Evolutionary conservation across 2,888 invertebrate species (phyloP).

Genomic region (Pyrochroa serraticornis): DNA sequence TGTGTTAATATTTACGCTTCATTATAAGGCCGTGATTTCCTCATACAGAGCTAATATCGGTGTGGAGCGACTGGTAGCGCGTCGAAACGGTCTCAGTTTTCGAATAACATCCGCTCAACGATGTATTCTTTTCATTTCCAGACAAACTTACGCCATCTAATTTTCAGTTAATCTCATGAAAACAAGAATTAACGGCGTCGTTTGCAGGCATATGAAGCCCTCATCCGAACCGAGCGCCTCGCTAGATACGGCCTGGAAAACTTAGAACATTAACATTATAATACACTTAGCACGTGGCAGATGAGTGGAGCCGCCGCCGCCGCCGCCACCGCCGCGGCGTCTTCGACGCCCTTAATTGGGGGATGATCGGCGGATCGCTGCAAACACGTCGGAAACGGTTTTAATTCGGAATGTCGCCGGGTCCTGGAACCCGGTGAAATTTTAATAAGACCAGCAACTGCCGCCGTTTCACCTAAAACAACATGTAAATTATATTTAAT

Average conservation of each 20-base stretch:
- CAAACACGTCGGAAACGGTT: too few relatives aligned
- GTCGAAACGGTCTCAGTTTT: conserved; percentile 51
- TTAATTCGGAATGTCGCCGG: too few relatives aligned
- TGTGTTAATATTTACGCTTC: conserved; percentile 52
- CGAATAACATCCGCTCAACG: conserved; percentile 55
- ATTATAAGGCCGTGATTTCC: conserved; percentile 45
- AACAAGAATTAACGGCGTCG: conserved; percentile 60
- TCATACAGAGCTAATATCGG: conserved; percentile 47
- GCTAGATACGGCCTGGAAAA: conserved; percentile 53
- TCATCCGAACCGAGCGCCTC: conserved; percentile 45
- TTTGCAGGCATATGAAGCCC: conserved; percentile 58
- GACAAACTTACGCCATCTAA: conserved; percentile 60
- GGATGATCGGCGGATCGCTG: too few relatives aligned
- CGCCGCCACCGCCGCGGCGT: conserved; percentile 9
- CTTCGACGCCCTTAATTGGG: conserved; percentile 1
- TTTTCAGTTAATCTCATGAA: conserved; percentile 60
- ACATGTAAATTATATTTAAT: conserved; percentile 24
- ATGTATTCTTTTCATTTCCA: conserved; percentile 57
- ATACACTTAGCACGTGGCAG: conserved; percentile 57
- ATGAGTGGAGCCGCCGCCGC: conserved; percentile 34
- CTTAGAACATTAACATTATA: conserved; percentile 58
- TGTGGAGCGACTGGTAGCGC: conserved; percentile 37
- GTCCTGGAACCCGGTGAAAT: not conserved
- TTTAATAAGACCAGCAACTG: conserved; percentile 25
- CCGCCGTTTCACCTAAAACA: conserved; percentile 22